Percentiles rank a stretch among this genome's conserved stretches.
Evolutionary conservation across 2,797 vertebrate genomes (phyloP).

Genomic region (Prunella strophiata): DNA sequence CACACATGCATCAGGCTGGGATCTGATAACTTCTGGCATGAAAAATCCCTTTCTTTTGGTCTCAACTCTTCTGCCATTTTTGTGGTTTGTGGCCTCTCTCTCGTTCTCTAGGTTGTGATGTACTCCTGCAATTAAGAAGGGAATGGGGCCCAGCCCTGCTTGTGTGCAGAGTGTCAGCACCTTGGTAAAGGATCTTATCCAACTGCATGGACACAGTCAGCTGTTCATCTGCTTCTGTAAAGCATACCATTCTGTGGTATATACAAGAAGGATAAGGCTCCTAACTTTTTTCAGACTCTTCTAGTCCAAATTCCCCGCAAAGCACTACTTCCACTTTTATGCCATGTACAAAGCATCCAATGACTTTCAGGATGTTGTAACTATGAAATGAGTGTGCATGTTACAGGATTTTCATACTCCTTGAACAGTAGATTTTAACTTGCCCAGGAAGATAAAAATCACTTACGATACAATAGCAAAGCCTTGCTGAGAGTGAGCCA

Average conservation of each 20-base stretch:
- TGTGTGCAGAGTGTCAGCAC: background rate
- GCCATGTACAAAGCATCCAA: background rate
- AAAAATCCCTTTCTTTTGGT: background rate
- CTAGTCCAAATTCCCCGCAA: background rate
- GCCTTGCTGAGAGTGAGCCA: background rate
- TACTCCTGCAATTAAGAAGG: background rate
- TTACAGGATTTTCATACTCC: background rate
- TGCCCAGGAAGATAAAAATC: background rate
- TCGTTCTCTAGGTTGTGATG: background rate
- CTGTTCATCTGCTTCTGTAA: background rate
- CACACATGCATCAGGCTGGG: fast-evolving
- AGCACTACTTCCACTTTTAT: background rate
- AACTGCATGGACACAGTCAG: background rate
- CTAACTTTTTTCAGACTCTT: background rate
- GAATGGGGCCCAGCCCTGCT: background rate
- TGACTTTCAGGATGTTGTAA: background rate
- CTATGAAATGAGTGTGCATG: background rate
- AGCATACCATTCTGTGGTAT: background rate
- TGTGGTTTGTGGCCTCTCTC: background rate
- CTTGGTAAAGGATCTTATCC: background rate
- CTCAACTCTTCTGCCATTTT: background rate
- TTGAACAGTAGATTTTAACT: background rate
- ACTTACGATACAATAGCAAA: background rate
- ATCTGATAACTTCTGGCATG: background rate
- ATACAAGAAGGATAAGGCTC: background rate